phyloP scores from a whole-genome alignment of 2,113 vertebrate genomes.

The Dromaius novaehollandiae region DNA sequence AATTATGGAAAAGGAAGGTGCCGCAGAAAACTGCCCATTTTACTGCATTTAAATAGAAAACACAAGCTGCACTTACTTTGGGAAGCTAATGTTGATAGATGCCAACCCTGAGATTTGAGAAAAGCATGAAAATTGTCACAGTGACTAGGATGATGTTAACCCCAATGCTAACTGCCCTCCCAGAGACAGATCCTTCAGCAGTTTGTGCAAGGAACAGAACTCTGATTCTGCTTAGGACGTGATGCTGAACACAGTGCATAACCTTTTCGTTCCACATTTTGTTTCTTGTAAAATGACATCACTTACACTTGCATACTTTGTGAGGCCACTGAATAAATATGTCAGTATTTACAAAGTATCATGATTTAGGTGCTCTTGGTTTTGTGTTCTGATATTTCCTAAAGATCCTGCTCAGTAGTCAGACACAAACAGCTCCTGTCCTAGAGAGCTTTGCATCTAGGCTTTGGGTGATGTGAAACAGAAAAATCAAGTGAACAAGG shows the following conservation, averaged over 20 bases:
- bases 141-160: not conserved
- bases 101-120: not conserved
- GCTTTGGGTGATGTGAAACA: not conserved
- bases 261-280: not conserved
- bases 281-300: not conserved
- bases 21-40: not conserved
- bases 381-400: not conserved
- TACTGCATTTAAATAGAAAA: not conserved
- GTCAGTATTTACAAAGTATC: not conserved
- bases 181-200: not conserved
- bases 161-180: not conserved
- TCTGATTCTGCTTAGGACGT: not conserved
- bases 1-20: not conserved
- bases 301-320: not conserved
- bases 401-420: not conserved
- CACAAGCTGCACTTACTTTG: not conserved
- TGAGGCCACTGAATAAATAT: not conserved
- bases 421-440: fast-evolving
- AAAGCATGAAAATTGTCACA: not conserved
- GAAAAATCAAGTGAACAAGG: not conserved
- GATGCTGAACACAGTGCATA: not conserved
- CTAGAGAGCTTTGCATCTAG: not conserved
- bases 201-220: not conserved
- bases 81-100: not conserved
- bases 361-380: not conserved